Conservation (phyloP, 2,113 vertebrate species). For the Macroglossus sobrinus region DNA sequence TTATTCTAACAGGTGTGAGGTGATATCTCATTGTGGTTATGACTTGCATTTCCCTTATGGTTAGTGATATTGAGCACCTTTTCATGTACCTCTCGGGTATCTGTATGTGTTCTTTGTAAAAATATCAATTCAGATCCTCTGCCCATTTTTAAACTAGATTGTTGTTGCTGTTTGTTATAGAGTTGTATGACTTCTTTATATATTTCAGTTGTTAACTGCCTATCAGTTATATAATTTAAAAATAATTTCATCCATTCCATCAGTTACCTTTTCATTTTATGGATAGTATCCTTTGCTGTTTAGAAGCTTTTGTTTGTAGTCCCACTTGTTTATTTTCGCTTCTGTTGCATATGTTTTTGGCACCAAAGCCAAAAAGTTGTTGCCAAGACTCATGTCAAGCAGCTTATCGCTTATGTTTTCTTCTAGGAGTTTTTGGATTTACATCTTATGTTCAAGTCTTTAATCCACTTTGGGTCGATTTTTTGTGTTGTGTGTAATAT, state of each 20-base stretch:
- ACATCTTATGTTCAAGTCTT: neutral
- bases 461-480: neutral
- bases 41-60: neutral
- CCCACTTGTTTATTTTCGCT: neutral
- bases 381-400: neutral
- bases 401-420: neutral
- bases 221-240: neutral
- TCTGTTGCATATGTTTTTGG: neutral
- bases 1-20: neutral
- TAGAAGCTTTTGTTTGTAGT: neutral
- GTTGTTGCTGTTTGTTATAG: neutral
- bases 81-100: neutral
- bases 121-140: neutral
- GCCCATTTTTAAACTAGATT: neutral
- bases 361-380: neutral
- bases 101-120: neutral
- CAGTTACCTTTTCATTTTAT: neutral
- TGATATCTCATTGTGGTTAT: neutral
- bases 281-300: neutral
- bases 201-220: neutral
- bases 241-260: neutral
- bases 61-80: neutral
- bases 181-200: neutral
- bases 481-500: neutral
- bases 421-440: neutral